Percentiles rank a stretch among this genome's conserved stretches.
These are phyloP conservation scores for Schmidtea mediterranea DNA, from an alignment of 1,140 invertebrate genomes.

Conservation along the genomic window DNA sequence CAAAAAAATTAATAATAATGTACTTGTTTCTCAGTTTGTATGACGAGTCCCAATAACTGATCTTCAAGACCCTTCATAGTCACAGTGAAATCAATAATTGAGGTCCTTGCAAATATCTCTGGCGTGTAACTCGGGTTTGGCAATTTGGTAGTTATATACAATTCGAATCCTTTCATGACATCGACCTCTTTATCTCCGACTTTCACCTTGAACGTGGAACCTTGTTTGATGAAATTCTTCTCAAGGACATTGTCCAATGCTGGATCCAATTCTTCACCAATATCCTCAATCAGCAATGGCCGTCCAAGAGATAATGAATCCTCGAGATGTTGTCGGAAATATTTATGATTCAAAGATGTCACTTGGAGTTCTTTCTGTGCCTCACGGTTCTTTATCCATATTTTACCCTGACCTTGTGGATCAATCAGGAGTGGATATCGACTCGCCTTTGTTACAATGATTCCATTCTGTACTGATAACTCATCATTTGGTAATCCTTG, in stretches of 20 bases:
- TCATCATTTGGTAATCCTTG: constrained; percentile 86
- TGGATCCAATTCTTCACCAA: constrained; percentile 72
- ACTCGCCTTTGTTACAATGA: constrained; percentile 74
- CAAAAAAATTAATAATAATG: no score
- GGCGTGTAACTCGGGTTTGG: constrained; percentile 83
- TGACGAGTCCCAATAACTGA: constrained; percentile 65
- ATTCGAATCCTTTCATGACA: constrained; percentile 70
- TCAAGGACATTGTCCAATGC: constrained; percentile 82
- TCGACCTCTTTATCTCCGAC: constrained; percentile 86
- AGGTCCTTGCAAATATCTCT: constrained; percentile 77
- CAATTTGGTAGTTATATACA: constrained; percentile 82
- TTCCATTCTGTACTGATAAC: constrained; percentile 72
- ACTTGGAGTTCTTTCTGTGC: constrained; percentile 61
- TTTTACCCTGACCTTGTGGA: constrained; percentile 81
- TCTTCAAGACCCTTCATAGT: constrained; percentile 85
- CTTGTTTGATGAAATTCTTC: constrained; percentile 90
- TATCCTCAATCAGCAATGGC: constrained; percentile 73
- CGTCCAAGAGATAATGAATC: constrained; percentile 72
- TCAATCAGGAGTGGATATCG: constrained; percentile 65
- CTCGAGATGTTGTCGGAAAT: constrained; percentile 73
- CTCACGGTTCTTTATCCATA: constrained; percentile 88
- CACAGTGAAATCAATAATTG: constrained; percentile 87
- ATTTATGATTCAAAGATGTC: constrained; percentile 79
- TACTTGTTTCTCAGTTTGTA: constrained; percentile 62
- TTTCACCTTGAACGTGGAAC: constrained; percentile 57